Evolutionary conservation across 92 coral and sea anemone genomes (phyloP).

Genomic region (Nematostella vectensis): DNA sequence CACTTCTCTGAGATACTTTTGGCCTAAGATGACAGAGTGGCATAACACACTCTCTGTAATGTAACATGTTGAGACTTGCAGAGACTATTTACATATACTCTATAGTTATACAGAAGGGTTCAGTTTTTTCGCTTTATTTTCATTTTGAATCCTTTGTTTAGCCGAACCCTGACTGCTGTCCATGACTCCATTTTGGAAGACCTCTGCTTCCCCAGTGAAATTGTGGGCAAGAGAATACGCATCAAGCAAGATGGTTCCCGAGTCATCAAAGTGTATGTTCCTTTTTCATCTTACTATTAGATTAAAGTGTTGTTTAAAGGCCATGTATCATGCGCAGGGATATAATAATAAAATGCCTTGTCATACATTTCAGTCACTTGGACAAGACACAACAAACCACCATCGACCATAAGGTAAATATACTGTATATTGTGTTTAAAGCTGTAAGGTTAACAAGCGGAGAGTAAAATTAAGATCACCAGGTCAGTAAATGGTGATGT

Average conservation of each 20-base stretch:
- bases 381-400: slow-evolving; percentile 95
- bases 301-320: no score
- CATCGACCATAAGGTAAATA: slow-evolving; percentile 91
- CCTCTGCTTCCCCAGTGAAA: slow-evolving; percentile 94
- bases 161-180: slow-evolving; percentile 96
- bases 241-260: slow-evolving; percentile 89
- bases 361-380: slow-evolving; percentile 53
- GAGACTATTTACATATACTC: no score
- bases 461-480: no score
- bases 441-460: no score
- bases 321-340: no score
- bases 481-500: no score
- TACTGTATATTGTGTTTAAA: no score
- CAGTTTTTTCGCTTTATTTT: no score
- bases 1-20: slow-evolving; percentile 27
- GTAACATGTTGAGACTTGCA: not conserved
- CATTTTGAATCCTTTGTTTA: no score
- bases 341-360: no score
- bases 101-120: no score
- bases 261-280: slow-evolving; percentile 80
- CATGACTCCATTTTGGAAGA: slow-evolving; percentile 97
- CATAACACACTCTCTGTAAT: not conserved
- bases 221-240: slow-evolving; percentile 89
- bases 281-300: not conserved
- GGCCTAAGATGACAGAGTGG: slow-evolving; percentile 34